Conservation (phyloP, 2,888 invertebrate species). For the Xestia c-nigrum region DNA sequence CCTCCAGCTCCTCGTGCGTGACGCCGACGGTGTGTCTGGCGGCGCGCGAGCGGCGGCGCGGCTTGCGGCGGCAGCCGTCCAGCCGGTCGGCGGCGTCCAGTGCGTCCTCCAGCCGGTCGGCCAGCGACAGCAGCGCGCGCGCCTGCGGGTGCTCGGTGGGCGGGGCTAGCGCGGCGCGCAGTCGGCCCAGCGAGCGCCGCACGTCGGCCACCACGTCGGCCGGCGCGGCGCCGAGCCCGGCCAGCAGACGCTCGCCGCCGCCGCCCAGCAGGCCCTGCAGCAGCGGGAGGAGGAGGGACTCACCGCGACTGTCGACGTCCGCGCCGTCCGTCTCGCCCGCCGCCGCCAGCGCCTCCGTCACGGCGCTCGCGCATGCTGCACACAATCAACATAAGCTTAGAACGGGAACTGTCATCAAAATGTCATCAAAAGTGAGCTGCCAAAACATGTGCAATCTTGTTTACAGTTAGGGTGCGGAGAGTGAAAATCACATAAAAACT, state of each 20-base stretch:
- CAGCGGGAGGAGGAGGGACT: constrained; percentile 93
- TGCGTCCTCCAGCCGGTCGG: constrained; percentile 92
- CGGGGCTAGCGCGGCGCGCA: constrained; percentile 93
- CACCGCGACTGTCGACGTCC: constrained; percentile 91
- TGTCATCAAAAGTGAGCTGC: constrained; percentile 2
- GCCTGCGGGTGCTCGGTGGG: constrained; percentile 88
- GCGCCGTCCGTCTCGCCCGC: constrained; percentile 75
- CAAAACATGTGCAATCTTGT: not conserved
- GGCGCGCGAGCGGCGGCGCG: constrained; percentile 91
- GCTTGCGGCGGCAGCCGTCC: constrained; percentile 83
- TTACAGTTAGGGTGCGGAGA: not conserved
- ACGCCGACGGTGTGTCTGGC: constrained; percentile 96
- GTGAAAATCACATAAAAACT: not conserved
- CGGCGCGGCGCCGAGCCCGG: constrained; percentile 88
- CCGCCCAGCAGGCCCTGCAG: constrained; percentile 92
- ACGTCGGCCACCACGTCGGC: constrained; percentile 94
- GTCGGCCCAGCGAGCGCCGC: constrained; percentile 93
- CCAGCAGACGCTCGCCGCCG: constrained; percentile 83
- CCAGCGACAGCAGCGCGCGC: constrained; percentile 92
- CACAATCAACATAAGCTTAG: constrained; percentile 26
- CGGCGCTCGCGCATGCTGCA: constrained; percentile 86
- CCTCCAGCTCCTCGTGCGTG: constrained; percentile 94
- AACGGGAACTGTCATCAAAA: not conserved
- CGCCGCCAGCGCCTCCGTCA: constrained; percentile 86
- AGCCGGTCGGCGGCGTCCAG: constrained; percentile 84